Percentiles rank a stretch among this genome's conserved stretches.
phyloP scores from a whole-genome alignment of 1,140 invertebrate genomes.

The Drosophila pectinifera region DNA sequence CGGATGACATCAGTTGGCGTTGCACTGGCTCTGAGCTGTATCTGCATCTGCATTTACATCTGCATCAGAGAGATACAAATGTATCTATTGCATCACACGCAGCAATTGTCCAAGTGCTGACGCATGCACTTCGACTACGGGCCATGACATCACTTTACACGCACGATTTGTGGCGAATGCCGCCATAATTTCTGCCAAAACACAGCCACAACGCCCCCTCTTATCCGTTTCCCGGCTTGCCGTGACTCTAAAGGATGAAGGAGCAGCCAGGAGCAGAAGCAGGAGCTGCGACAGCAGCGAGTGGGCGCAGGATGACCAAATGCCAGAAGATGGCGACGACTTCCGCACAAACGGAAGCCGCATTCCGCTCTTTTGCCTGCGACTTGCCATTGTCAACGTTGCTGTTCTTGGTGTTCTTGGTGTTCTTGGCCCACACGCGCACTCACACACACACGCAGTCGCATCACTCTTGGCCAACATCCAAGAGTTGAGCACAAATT shows the following conservation, averaged over 20 bases:
- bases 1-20: conserved; percentile 50
- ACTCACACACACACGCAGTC: conserved; percentile 17
- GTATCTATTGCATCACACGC: conserved; percentile 70
- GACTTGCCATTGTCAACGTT: conserved; percentile 69
- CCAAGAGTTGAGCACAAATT: conserved; percentile 67
- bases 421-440: conserved; percentile 58
- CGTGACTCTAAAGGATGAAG: conserved; percentile 14
- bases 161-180: conserved; percentile 82
- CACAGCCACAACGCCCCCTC: neutral
- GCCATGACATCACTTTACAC: conserved; percentile 81
- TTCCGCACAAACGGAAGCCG: conserved; percentile 79
- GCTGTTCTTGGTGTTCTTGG: neutral
- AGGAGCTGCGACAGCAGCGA: conserved; percentile 23
- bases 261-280: neutral
- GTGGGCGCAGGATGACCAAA: conserved; percentile 81
- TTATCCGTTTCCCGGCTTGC: neutral
- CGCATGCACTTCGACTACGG: conserved; percentile 58
- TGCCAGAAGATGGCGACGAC: conserved; percentile 80
- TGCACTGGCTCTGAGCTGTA: neutral
- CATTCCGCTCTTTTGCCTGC: conserved; percentile 43
- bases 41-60: conserved; percentile 18
- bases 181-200: conserved; percentile 73
- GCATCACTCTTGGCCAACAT: conserved; percentile 58
- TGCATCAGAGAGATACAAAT: conserved; percentile 13
- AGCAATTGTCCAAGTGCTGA: conserved; percentile 62